phyloP scores from a whole-genome alignment of 2,797 vertebrate species.

The Alcedo quadribrachys region DNA sequence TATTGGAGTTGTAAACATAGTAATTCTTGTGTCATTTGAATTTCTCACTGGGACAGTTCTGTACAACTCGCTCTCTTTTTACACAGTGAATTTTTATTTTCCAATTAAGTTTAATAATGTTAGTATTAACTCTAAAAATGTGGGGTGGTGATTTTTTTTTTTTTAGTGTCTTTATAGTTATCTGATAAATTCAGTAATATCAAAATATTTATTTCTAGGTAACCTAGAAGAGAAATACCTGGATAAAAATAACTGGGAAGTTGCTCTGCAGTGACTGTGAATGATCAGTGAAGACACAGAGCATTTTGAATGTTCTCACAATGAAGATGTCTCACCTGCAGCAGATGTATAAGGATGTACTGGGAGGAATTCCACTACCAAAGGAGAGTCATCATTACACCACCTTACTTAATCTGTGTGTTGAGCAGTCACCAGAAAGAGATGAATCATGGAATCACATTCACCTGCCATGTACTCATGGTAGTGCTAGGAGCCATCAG shows the following conservation, averaged over 20 bases:
- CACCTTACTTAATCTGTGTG: slow-evolving; percentile 41
- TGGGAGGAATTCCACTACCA: slow-evolving; percentile 63
- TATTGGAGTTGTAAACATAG: not conserved
- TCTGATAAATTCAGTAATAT: not conserved
- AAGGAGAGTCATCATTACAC: slow-evolving; percentile 63
- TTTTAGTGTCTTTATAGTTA: not conserved
- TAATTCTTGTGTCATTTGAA: not conserved
- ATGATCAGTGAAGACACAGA: not conserved
- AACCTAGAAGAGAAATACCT: not conserved
- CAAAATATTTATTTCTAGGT: slow-evolving; percentile 33
- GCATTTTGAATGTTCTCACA: not conserved
- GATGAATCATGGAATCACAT: not conserved
- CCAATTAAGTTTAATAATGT: not conserved
- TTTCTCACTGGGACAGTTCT: not conserved
- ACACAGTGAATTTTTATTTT: not conserved
- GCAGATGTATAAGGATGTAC: slow-evolving; percentile 74
- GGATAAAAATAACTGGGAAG: not conserved
- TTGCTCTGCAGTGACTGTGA: not conserved
- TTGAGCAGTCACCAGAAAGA: not conserved
- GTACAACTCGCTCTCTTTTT: not conserved
- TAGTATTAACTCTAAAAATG: not conserved
- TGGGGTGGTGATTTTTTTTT: not conserved
- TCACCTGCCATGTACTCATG: not conserved
- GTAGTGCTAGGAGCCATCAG: not conserved
- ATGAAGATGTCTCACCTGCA: slow-evolving; percentile 68